These are phyloP conservation scores for Melolontha melolontha DNA, from an alignment of 2,888 invertebrate species.

Conservation along the genomic window DNA sequence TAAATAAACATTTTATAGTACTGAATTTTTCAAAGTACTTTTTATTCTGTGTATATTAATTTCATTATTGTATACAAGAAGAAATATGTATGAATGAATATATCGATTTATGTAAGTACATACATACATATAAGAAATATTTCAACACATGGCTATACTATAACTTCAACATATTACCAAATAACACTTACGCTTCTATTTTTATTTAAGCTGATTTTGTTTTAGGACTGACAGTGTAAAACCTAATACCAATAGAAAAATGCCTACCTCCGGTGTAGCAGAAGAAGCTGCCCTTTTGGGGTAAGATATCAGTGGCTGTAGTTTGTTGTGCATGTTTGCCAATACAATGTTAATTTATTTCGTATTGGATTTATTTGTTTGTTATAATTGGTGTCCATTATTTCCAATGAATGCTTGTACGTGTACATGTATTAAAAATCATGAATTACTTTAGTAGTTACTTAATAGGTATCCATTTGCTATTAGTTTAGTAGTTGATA, in stretches of 20 bases:
- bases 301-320: slow-evolving; percentile 70
- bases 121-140: slow-evolving; percentile 8
- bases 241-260: slow-evolving; percentile 67
- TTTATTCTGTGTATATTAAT: too few relatives aligned
- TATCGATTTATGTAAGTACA: too few relatives aligned
- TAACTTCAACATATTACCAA: background rate
- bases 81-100: too few relatives aligned
- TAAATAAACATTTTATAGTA: too few relatives aligned
- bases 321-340: background rate
- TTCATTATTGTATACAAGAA: too few relatives aligned
- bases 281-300: slow-evolving; percentile 91
- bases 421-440: too few relatives aligned
- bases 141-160: background rate
- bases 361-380: background rate
- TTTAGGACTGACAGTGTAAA: slow-evolving; percentile 63
- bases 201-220: slow-evolving; percentile 51
- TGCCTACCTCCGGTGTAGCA: slow-evolving; percentile 78
- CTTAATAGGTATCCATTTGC: too few relatives aligned
- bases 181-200: slow-evolving; percentile 6
- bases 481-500: too few relatives aligned
- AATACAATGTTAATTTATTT: too few relatives aligned
- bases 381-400: background rate
- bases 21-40: too few relatives aligned
- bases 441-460: too few relatives aligned
- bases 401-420: too few relatives aligned